phyloP scores from a whole-genome alignment of 2,113 vertebrate species.

The Cephalopholis sonnerati region DNA sequence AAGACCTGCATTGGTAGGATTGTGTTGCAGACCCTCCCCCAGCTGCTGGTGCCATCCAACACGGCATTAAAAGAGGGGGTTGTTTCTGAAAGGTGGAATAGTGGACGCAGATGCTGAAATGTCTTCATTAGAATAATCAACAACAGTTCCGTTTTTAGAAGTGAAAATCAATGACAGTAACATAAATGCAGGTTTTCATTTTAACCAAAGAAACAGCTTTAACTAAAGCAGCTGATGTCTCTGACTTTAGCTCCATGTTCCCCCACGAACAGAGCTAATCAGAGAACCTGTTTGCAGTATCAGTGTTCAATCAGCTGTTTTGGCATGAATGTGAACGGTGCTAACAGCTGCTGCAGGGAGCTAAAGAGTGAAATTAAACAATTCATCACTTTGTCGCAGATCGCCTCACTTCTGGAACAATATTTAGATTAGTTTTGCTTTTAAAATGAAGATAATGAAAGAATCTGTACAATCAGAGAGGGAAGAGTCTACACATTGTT shows the following conservation, averaged over 20 bases:
- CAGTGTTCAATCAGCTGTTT: neutral
- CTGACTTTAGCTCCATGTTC: neutral
- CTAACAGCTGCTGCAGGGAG: neutral
- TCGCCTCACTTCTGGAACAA: neutral
- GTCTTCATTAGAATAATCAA: neutral
- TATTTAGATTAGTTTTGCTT: neutral
- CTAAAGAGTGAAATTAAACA: constrained; percentile 2
- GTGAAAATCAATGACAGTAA: neutral
- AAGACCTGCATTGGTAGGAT: neutral
- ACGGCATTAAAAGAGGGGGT: neutral
- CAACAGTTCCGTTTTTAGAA: neutral
- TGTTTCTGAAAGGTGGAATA: neutral
- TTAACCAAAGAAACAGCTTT: neutral
- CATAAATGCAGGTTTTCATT: neutral
- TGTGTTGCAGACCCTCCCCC: neutral
- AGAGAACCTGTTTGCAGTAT: neutral
- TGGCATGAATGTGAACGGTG: neutral
- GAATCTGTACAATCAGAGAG: neutral
- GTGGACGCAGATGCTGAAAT: neutral
- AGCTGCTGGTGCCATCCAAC: neutral
- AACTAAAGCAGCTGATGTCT: neutral
- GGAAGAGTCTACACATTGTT: neutral
- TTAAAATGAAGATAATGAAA: neutral
- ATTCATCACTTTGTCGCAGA: neutral
- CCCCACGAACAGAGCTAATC: constrained; percentile 2